phyloP scores from a whole-genome alignment of 1,140 invertebrate species.

The Octopus sinensis region DNA sequence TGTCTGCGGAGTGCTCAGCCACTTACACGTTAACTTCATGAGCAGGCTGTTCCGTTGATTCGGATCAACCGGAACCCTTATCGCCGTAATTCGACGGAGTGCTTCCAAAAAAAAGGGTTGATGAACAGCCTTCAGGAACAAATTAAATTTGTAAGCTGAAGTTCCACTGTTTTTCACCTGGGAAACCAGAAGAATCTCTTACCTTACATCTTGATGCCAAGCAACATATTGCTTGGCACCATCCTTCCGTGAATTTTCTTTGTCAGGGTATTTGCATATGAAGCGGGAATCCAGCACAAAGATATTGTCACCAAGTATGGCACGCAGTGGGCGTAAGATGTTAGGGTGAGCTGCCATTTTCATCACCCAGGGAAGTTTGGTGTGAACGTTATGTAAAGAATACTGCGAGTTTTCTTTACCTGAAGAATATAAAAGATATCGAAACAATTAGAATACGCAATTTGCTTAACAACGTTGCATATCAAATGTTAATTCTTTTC shows the following conservation, averaged over 20 bases:
- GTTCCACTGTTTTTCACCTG: too few relatives aligned
- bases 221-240: constrained; percentile 34
- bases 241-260: constrained; percentile 14
- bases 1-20: too few relatives aligned
- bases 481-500: too few relatives aligned
- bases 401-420: constrained; percentile 37
- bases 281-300: constrained; percentile 43
- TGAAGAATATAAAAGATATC: constrained; percentile 16
- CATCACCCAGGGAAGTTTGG: constrained; percentile 36
- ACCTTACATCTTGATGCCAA: constrained; percentile 47
- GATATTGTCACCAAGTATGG: constrained; percentile 37
- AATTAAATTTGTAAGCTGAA: too few relatives aligned
- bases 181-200: too few relatives aligned
- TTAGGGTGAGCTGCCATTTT: constrained; percentile 33
- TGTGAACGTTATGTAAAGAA: constrained; percentile 40
- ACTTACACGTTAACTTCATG: too few relatives aligned
- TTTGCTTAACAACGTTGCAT: too few relatives aligned
- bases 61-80: too few relatives aligned
- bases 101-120: too few relatives aligned
- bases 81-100: too few relatives aligned
- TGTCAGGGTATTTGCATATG: constrained; percentile 41
- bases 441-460: not conserved
- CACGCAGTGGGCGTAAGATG: constrained; percentile 30
- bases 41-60: too few relatives aligned
- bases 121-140: too few relatives aligned